Evolutionary conservation across 2,113 vertebrate species (phyloP).

Genomic region (Cardinalis cardinalis): DNA sequence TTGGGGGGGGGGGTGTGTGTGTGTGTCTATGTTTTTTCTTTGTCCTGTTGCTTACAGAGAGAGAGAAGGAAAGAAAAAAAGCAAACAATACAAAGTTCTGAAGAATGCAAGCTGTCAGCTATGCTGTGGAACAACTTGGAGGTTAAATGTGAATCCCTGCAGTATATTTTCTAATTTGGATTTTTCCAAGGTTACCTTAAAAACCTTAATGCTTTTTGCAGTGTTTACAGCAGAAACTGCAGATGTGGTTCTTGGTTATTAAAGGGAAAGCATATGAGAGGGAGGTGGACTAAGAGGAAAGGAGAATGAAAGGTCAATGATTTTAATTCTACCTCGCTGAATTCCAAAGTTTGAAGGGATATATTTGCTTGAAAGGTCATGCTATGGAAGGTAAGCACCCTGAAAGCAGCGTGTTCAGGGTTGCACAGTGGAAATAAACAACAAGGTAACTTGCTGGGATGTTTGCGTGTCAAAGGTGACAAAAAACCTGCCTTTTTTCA

Average conservation of each 20-base stretch:
- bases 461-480: conserved; percentile 64
- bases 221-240: conserved; percentile 58
- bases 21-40: background rate
- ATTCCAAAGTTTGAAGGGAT: conserved; percentile 57
- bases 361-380: conserved; percentile 56
- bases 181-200: conserved; percentile 52
- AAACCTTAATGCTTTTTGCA: conserved; percentile 44
- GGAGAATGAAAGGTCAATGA: conserved; percentile 58
- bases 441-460: conserved; percentile 49
- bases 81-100: conserved; percentile 44
- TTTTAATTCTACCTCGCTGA: conserved; percentile 59
- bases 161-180: conserved; percentile 45
- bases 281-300: conserved; percentile 14
- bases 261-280: conserved; percentile 28
- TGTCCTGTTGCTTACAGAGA: background rate
- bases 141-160: conserved; percentile 56
- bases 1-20: too few species aligned
- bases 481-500: conserved; percentile 30
- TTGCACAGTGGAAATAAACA: conserved; percentile 57
- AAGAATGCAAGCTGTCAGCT: conserved; percentile 48
- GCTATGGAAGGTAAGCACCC: conserved; percentile 43
- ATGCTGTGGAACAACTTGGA: conserved; percentile 44
- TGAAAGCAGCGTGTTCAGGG: background rate
- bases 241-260: conserved; percentile 59
- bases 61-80: background rate